Evolutionary conservation across 1,140 invertebrate species (phyloP).

Genomic region (Apocrypta bakeri): DNA sequence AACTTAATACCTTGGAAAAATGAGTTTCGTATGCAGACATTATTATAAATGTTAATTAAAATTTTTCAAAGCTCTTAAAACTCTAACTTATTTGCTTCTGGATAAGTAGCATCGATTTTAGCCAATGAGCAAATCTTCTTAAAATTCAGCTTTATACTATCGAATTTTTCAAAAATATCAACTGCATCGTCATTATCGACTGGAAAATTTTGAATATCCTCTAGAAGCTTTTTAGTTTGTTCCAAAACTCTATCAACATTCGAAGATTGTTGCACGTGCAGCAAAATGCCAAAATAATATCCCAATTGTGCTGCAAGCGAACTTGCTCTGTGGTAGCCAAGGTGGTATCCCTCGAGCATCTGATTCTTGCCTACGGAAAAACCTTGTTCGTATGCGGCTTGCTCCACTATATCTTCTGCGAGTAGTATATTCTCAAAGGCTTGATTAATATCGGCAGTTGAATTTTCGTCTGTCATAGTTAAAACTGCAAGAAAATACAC

Average conservation of each 20-base stretch:
- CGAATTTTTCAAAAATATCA: conserved; percentile 78
- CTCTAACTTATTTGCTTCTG: conserved; percentile 74
- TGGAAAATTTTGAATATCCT: conserved; percentile 80
- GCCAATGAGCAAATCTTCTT: conserved; percentile 80
- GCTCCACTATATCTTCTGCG: conserved; percentile 65
- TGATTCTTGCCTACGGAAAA: conserved; percentile 62
- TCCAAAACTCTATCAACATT: conserved; percentile 74
- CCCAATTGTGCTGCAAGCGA: conserved; percentile 67
- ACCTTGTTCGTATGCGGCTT: conserved; percentile 66
- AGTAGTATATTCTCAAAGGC: conserved; percentile 69
- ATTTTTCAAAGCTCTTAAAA: conserved; percentile 66
- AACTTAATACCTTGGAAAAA: conserved; percentile 76
- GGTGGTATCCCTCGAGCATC: conserved; percentile 66
- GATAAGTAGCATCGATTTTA: conserved; percentile 75
- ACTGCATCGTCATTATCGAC: conserved; percentile 77
- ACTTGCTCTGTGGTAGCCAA: conserved; percentile 70
- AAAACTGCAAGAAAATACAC: background rate
- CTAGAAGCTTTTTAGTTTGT: conserved; percentile 75
- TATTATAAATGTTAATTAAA: conserved; percentile 35
- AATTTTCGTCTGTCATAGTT: conserved; percentile 4
- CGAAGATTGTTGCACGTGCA: conserved; percentile 57
- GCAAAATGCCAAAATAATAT: conserved; percentile 66
- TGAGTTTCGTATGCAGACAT: conserved; percentile 64
- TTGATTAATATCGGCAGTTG: conserved; percentile 65
- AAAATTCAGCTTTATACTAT: conserved; percentile 80